These are phyloP conservation scores for Ophion costatus DNA, from an alignment of 2,888 invertebrate genomes.

Conservation along the genomic window DNA sequence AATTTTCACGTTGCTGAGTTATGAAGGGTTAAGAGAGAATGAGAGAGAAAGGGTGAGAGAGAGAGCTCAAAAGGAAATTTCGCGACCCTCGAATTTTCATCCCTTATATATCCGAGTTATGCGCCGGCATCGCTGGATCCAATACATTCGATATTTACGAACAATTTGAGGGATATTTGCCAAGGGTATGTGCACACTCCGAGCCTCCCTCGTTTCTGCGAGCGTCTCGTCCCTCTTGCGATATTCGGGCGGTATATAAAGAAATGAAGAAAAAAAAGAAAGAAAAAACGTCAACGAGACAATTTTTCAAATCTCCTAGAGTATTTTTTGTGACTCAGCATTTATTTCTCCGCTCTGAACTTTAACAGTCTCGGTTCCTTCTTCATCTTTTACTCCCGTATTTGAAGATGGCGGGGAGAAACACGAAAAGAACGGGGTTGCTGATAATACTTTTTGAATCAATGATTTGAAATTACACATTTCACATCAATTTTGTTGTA, in stretches of 20 bases:
- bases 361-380: constrained; percentile 32
- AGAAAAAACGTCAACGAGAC: constrained; percentile 45
- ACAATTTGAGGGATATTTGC: constrained; percentile 76
- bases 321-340: constrained; percentile 25
- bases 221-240: not conserved
- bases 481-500: no score
- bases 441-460: no score
- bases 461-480: no score
- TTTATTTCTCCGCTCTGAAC: constrained; percentile 32
- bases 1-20: not conserved
- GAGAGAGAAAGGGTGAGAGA: not conserved
- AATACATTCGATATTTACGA: constrained; percentile 75
- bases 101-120: constrained; percentile 66
- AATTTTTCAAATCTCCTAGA: constrained; percentile 2
- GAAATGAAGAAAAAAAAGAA: constrained; percentile 19
- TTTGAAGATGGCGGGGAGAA: no score
- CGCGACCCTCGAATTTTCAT: constrained; percentile 44
- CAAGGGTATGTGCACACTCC: constrained; percentile 51
- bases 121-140: constrained; percentile 68
- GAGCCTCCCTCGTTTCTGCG: constrained; percentile 5
- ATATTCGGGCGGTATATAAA: not conserved
- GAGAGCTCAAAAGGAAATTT: constrained; percentile 16
- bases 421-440: not conserved
- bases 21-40: not conserved
- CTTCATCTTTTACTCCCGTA: not conserved